Evolutionary conservation across 1,140 invertebrate genomes (phyloP), one percentile per base, ranked within the genome.

Genomic region (Macrobrachium nipponense): DNA sequence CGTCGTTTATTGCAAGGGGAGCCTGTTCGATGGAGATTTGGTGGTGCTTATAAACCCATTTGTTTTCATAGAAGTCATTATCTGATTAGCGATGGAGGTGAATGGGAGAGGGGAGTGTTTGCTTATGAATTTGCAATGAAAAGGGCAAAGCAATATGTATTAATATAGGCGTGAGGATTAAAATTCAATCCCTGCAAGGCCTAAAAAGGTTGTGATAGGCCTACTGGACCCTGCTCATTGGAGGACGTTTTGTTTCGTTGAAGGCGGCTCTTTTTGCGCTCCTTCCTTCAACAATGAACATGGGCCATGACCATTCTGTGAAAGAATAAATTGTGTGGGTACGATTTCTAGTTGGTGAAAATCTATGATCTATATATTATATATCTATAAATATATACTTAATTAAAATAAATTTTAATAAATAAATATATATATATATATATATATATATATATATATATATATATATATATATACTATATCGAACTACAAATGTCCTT

Each of bases 1-100:
- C 44, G 77, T 23, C 84, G 68, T 70, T 73, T 80, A 80, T 80
- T 86, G 77, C 77, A 64, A 20, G 59, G 60, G 83, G 77, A 78
- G 58, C 62, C 60, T 77, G 60, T 73, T 70, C 80, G 68, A 62
- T 44, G 68, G 77, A 23, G 60, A 66, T 62, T 85, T 84, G 64
- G 27, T 14, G 43, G n/a, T 61, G 76, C 68, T 70, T 70, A 70
- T 27, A 27, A 43, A 27, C 12, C 68, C 23, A 23, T 70, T 59
- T 76, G 44, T 76, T 76, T 51, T 44, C 73, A n/a, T 44, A 76
- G 20, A 58, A 76, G 43, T 51, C 17, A 43, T 76, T 20, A 76
- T 76, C 73, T 76, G 73, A 76, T 76, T 76, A 58, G 10, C 44
- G n/a, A n/a, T 36, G 17, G 43, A 61, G 61, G 78, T 12, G 60